Base-by-base conservation (phyloP, 2,888 invertebrate species). In the Himalopsyche tibetana region DNA sequence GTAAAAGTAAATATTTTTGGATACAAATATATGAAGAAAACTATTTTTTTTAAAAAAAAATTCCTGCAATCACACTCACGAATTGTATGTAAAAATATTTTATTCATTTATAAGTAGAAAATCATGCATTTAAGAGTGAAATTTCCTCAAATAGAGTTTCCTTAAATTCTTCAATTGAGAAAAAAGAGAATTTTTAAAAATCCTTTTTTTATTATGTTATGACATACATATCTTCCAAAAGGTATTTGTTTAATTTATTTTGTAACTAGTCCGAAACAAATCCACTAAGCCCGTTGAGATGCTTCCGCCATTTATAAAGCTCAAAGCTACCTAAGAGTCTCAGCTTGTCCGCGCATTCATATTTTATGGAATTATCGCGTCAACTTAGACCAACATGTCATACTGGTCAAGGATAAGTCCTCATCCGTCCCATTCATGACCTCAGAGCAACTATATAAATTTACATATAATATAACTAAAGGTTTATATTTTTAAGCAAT, bases 361-460 rank as follows among this genome's bases (percentile, higher is more conserved):
- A 86, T 84, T 80, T 86, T 84, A 86, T 63, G 86, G 86, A 86
- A 84, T 86, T 86, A 86, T 86, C 86, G 84, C 86, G 86, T 86
- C 86, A 84, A 86, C 86, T 82, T 82, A 80, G 79, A 55, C 84
- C 80, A 82, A 86, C 74, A 83, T 86, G 84, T 86, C 82, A 83
- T 79, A 63, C 83, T 28, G 63, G 15, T 15, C 51, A 63, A 8
- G 63, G 63, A 63, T 63, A 56, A 56, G n/a, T 17, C 63, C 5
- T 63, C 63, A 19, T 63, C 19, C 63, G 63, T 63, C 28, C 63
- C 63, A 63, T 63, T 19, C 19, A 28, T 63, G 63, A 63, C 63
- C 63, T 63, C 19, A 63, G 9, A 19, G 3, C 63, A 63, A 19
- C 63, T 28, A 5, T 63, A 19, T 28, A 28, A 28, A 28, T 28